phyloP scores from a whole-genome alignment of 2,888 invertebrate genomes.

The Dilophus febrilis region DNA sequence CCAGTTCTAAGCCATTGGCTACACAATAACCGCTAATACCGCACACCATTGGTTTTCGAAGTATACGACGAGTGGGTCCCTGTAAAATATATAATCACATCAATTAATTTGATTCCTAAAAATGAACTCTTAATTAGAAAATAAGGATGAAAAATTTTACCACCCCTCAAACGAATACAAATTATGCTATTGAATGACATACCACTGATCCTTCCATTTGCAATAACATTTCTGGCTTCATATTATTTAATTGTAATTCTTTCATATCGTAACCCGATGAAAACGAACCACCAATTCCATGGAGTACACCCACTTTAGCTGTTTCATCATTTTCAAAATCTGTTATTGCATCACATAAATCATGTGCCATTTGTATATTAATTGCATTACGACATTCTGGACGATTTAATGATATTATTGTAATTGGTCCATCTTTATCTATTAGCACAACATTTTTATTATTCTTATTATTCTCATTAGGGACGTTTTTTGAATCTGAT shows the following conservation, averaged over 20 bases:
- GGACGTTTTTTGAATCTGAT: no score
- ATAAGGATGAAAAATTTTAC: conserved; percentile 8
- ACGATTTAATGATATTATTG: conserved; percentile 74
- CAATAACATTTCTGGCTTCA: conserved; percentile 24
- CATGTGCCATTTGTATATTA: conserved; percentile 46
- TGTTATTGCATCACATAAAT: conserved; percentile 53
- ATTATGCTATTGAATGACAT: conserved; percentile 8
- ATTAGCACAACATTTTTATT: conserved; percentile 22
- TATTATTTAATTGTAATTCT: conserved; percentile 33
- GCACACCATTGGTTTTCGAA: conserved; percentile 79
- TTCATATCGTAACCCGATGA: conserved; percentile 82
- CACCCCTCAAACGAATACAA: no score
- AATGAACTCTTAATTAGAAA: neutral
- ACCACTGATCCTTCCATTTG: conserved; percentile 35
- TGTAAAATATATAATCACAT: conserved; percentile 17
- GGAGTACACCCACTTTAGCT: conserved; percentile 56
- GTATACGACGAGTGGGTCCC: conserved; percentile 49
- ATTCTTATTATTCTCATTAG: no score
- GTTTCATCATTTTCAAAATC: conserved; percentile 62
- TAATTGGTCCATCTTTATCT: conserved; percentile 47
- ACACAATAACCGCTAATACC: conserved; percentile 80
- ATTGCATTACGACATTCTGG: conserved; percentile 71
- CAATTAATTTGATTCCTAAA: neutral
- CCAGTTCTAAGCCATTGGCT: conserved; percentile 80
- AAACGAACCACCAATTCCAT: conserved; percentile 87